Evolutionary conservation across 1,140 invertebrate genomes (phyloP).

Genomic region (Trigoniulus corallinus): DNA sequence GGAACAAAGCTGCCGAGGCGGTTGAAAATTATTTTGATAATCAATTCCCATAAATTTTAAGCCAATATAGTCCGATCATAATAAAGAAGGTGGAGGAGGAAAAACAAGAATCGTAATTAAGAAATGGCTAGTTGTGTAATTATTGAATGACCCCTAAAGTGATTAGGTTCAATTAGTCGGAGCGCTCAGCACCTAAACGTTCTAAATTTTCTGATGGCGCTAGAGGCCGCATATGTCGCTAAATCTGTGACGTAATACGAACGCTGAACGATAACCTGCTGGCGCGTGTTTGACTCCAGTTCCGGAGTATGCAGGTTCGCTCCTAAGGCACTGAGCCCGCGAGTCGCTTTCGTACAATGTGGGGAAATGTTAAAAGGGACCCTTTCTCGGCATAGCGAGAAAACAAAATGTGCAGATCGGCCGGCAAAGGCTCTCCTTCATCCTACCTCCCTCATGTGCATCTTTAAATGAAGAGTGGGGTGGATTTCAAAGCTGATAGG

Average conservation of each 20-base stretch:
- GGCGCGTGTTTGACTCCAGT: not conserved
- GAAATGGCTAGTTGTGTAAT: no score
- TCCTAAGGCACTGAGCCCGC: not conserved
- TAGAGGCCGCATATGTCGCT: not conserved
- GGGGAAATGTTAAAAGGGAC: not conserved
- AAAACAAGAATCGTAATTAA: no score
- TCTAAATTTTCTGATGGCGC: conserved; percentile 22
- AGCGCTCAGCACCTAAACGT: no score
- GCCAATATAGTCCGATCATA: no score
- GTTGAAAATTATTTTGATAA: no score
- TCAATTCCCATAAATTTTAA: no score
- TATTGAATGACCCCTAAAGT: no score
- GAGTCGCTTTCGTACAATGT: not conserved
- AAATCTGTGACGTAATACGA: not conserved
- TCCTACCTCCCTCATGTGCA: not conserved
- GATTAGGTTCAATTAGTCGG: no score
- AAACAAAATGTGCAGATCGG: not conserved
- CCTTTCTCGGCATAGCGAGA: not conserved
- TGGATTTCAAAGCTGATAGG: no score
- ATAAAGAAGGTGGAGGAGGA: no score
- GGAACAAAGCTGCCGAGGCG: no score
- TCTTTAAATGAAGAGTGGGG: no score
- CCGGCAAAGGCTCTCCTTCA: not conserved
- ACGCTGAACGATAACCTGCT: not conserved
- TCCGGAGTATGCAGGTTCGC: not conserved